A percentile compares a stretch with the other conserved stretches of the same genome.
Evolutionary conservation across 2,797 vertebrate genomes (phyloP).

Genomic region (Aeoliscus strigatus): DNA sequence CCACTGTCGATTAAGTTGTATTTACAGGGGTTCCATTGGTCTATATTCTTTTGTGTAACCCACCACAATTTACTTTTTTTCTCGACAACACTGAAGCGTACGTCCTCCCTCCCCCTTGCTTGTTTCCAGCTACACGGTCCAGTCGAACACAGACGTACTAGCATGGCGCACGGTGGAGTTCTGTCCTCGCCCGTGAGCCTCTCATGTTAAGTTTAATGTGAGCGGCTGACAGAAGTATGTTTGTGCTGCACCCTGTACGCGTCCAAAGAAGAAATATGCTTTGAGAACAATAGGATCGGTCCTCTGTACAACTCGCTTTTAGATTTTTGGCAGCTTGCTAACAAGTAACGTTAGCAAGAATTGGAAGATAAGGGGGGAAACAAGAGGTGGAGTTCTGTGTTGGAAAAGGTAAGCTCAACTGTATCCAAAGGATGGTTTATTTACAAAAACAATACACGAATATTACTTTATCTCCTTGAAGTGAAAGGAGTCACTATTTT

Average conservation of each 20-base stretch:
- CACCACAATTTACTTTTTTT: not conserved
- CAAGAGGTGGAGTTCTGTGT: conserved; percentile 59
- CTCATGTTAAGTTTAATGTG: conserved; percentile 22
- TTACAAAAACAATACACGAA: too few species aligned
- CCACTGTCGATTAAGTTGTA: not conserved
- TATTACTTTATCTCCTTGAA: not conserved
- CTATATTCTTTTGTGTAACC: not conserved
- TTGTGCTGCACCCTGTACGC: rapidly evolving
- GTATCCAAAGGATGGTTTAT: not conserved
- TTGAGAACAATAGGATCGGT: not conserved
- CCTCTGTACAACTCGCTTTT: conserved; percentile 23
- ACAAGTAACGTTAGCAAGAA: conserved; percentile 56
- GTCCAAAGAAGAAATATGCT: not conserved
- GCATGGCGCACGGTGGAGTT: conserved; percentile 68
- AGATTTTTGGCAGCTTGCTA: conserved; percentile 51
- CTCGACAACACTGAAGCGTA: conserved; percentile 27
- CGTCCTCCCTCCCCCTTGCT: conserved; percentile 36
- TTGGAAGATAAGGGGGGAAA: conserved; percentile 38
- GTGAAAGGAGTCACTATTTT: not conserved
- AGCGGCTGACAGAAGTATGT: not conserved
- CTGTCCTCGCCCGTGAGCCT: conserved; percentile 28
- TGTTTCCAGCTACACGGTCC: conserved; percentile 54
- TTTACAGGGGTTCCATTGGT: not conserved
- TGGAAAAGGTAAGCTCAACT: conserved; percentile 56
- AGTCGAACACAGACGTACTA: conserved; percentile 39